Conservation (phyloP, 2,797 vertebrate species). For the Tympanoctomys barrerae region DNA sequence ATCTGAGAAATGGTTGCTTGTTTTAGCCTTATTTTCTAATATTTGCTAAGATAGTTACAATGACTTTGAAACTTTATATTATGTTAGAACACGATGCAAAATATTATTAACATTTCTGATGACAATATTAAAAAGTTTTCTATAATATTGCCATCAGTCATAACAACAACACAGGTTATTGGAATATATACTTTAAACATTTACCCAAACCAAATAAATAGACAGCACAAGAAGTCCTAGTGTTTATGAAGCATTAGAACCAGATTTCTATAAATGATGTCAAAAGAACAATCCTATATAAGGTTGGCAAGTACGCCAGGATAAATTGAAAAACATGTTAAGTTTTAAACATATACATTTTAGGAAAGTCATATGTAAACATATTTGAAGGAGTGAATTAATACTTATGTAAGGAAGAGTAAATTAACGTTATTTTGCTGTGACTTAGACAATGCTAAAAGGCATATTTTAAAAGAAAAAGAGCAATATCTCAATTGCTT, state of each 20-base stretch:
- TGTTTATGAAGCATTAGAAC: slow-evolving; percentile 57
- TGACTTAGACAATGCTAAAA: slow-evolving; percentile 30
- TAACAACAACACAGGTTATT: slow-evolving; percentile 49
- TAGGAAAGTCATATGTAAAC: slow-evolving; percentile 22
- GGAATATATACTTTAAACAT: slow-evolving; percentile 58
- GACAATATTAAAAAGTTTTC: slow-evolving; percentile 68
- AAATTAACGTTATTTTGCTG: not conserved
- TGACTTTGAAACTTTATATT: slow-evolving; percentile 60
- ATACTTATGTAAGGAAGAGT: not conserved
- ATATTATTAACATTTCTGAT: slow-evolving; percentile 70
- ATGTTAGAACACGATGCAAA: slow-evolving; percentile 51
- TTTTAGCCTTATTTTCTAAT: slow-evolving; percentile 26
- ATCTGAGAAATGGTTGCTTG: slow-evolving; percentile 24
- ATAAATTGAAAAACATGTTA: slow-evolving; percentile 52
- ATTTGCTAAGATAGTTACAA: slow-evolving; percentile 61
- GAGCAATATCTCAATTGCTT: slow-evolving; percentile 10
- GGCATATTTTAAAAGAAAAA: not conserved
- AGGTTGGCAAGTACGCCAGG: not conserved
- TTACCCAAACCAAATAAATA: slow-evolving; percentile 51
- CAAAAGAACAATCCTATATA: slow-evolving; percentile 49
- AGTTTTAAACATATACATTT: slow-evolving; percentile 25
- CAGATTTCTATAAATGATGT: slow-evolving; percentile 62
- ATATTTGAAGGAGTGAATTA: not conserved
- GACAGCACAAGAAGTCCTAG: slow-evolving; percentile 47
- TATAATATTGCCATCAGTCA: slow-evolving; percentile 31